phyloP scores from a whole-genome alignment of 2,888 invertebrate genomes.

The Yponomeuta evonymella region DNA sequence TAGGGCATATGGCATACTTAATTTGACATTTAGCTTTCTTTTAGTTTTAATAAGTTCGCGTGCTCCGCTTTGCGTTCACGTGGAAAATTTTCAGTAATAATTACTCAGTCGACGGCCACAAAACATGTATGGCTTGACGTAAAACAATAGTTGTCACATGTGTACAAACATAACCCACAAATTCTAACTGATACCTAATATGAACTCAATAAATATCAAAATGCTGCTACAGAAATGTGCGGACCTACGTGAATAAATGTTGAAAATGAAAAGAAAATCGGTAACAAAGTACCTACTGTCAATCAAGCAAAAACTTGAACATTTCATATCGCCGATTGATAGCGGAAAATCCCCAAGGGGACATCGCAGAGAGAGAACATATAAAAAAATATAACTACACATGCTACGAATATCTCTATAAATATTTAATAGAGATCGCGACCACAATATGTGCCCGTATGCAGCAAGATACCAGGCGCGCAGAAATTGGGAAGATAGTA shows the following conservation, averaged over 20 bases:
- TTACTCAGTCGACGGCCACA: not conserved
- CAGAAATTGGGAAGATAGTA: slow-evolving; percentile 73
- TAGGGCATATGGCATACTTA: slow-evolving; percentile 5
- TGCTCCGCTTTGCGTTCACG: slow-evolving; percentile 6
- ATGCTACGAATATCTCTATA: slow-evolving; percentile 41
- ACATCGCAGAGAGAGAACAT: slow-evolving; percentile 21
- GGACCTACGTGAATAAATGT: too few species aligned
- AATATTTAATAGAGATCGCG: slow-evolving; percentile 53
- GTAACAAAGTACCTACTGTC: not conserved
- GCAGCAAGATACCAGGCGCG: slow-evolving; percentile 46
- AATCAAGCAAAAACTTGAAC: slow-evolving; percentile 3
- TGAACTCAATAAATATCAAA: not conserved
- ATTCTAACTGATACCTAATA: not conserved
- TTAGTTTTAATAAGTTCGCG: slow-evolving; percentile 11
- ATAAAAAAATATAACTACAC: slow-evolving; percentile 43
- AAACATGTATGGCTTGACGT: slow-evolving; percentile 10
- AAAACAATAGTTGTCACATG: slow-evolving; percentile 4
- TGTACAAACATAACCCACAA: not conserved
- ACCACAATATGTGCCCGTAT: slow-evolving; percentile 44
- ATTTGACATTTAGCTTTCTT: slow-evolving; percentile 12
- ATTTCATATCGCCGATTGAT: slow-evolving; percentile 16
- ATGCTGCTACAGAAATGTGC: too few species aligned
- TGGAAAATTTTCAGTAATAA: slow-evolving; percentile 5
- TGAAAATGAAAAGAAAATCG: not conserved
- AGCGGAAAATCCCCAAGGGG: slow-evolving; percentile 11